Evolutionary conservation across 92 coral and sea anemone genomes (phyloP).

Genomic region (Montipora capitata): DNA sequence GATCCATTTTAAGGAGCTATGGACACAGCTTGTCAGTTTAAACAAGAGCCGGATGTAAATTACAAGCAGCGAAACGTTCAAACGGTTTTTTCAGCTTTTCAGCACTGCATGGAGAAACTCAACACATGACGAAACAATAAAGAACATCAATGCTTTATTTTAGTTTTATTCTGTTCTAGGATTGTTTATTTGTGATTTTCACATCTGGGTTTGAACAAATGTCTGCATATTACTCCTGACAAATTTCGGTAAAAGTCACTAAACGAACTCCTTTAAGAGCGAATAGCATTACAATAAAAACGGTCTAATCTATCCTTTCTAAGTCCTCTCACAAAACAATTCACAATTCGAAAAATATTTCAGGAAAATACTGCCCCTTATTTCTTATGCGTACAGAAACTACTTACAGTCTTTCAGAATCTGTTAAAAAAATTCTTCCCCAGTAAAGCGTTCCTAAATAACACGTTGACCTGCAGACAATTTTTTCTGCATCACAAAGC

Average conservation of each 20-base stretch:
- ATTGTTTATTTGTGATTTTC: too few relatives aligned
- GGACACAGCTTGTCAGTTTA: too few relatives aligned
- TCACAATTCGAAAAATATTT: neutral
- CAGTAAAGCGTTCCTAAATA: constrained; percentile 6
- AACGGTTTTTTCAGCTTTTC: neutral
- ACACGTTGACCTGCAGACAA: neutral
- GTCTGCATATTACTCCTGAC: too few relatives aligned
- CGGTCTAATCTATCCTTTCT: neutral
- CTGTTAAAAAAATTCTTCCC: neutral
- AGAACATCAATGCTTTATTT: neutral
- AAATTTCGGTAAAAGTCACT: too few relatives aligned
- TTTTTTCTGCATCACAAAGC: neutral
- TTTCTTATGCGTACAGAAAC: neutral
- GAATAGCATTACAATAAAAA: neutral
- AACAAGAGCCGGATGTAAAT: too few relatives aligned
- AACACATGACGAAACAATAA: neutral
- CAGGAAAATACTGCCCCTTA: neutral
- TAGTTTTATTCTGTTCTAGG: neutral
- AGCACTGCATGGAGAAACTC: neutral
- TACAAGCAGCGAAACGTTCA: too few relatives aligned
- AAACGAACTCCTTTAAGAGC: neutral
- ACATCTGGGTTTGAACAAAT: too few relatives aligned
- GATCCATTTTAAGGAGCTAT: too few relatives aligned
- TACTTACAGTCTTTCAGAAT: neutral
- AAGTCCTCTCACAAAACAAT: too few relatives aligned